These are phyloP conservation scores for Grammomys surdaster DNA, from an alignment of 2,113 vertebrate genomes.

Conservation along the genomic window DNA sequence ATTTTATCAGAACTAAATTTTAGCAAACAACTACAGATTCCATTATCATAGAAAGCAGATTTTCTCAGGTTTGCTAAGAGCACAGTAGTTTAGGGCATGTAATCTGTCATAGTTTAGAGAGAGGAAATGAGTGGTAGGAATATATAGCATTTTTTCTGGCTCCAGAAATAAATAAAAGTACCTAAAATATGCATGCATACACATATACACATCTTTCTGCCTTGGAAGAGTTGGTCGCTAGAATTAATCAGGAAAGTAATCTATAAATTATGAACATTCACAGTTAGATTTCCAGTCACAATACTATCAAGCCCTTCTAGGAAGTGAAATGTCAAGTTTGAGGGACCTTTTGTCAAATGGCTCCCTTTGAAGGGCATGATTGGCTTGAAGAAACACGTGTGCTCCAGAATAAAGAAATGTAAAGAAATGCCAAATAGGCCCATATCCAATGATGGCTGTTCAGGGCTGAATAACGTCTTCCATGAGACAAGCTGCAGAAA, in stretches of 20 bases:
- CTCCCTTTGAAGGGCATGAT: too few species aligned
- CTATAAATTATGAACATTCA: conserved; percentile 7
- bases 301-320: neutral
- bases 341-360: neutral
- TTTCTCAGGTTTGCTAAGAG: conserved; percentile 58
- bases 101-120: conserved; percentile 56
- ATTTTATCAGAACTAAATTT: conserved; percentile 70
- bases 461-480: neutral
- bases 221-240: neutral
- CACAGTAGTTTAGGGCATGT: conserved; percentile 38
- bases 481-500: neutral
- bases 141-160: neutral
- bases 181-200: neutral
- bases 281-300: neutral
- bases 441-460: neutral
- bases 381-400: neutral
- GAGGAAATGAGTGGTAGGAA: conserved; percentile 42
- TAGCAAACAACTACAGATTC: conserved; percentile 56
- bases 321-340: neutral
- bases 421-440: neutral
- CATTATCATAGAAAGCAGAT: conserved; percentile 61
- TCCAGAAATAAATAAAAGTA: conserved; percentile 38
- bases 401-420: neutral
- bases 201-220: neutral
- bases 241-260: neutral